Evolutionary conservation across 2,797 vertebrate genomes (phyloP).

Genomic region (Bufotes viridis): DNA sequence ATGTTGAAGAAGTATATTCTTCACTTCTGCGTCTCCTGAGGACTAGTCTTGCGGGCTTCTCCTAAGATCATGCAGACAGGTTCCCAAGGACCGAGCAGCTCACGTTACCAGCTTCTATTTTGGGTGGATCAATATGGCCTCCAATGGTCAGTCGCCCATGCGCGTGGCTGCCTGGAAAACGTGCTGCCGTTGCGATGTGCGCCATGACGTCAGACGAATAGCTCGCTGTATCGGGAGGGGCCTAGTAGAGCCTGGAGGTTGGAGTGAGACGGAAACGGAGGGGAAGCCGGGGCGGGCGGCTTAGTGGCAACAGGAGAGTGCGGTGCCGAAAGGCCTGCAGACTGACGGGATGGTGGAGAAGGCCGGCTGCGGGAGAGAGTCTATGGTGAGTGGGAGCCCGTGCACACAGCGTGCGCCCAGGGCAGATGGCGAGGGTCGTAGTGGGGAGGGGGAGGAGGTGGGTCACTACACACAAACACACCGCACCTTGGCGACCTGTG

Average conservation of each 20-base stretch:
- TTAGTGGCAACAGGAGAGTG: slow-evolving; percentile 52
- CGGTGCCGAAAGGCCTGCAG: slow-evolving; percentile 56
- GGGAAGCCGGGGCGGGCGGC: slow-evolving; percentile 55
- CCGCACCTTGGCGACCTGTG: background rate
- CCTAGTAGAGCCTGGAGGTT: slow-evolving; percentile 53
- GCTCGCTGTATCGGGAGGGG: slow-evolving; percentile 52
- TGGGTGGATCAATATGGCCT: background rate
- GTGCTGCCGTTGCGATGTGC: slow-evolving; percentile 32
- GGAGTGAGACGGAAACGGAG: slow-evolving; percentile 56
- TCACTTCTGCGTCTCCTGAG: background rate
- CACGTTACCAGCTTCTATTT: background rate
- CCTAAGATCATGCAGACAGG: background rate
- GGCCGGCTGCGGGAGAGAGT: slow-evolving; percentile 57
- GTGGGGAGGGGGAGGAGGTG: background rate
- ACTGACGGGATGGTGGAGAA: slow-evolving; percentile 60
- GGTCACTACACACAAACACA: slow-evolving; percentile 16
- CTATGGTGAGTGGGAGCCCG: slow-evolving; percentile 50
- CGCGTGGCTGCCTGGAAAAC: background rate
- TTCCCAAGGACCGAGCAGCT: too few relatives aligned
- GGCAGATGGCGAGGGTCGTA: background rate
- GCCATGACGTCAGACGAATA: slow-evolving; percentile 29
- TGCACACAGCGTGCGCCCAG: background rate
- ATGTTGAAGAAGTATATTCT: background rate
- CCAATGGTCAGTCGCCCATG: background rate
- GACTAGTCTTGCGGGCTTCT: background rate